These are phyloP conservation scores for Tychaedon coryphoeus DNA, from an alignment of 2,113 vertebrate genomes.

Conservation along the genomic window DNA sequence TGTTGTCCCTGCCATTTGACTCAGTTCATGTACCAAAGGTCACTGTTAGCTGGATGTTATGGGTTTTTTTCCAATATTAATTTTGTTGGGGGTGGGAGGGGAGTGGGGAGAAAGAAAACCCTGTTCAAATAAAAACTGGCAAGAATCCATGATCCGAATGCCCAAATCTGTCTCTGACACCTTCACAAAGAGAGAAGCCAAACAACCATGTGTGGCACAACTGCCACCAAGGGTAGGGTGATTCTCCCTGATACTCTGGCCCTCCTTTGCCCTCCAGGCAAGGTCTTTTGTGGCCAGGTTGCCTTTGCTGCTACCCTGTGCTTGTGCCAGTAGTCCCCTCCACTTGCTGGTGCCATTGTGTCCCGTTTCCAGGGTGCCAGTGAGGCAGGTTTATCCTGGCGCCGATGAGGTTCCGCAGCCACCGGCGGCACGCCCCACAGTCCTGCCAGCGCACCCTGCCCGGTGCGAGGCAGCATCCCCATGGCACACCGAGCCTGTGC, in stretches of 20 bases:
- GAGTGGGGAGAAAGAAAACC: background rate
- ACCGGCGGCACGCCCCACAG: rapidly evolving
- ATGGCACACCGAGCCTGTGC: rapidly evolving
- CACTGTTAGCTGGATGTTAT: background rate
- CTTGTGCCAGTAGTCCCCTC: background rate
- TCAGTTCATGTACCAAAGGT: background rate
- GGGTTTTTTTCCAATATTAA: background rate
- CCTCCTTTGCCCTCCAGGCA: background rate
- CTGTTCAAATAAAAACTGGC: background rate
- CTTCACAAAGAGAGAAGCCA: background rate
- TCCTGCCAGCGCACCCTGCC: background rate
- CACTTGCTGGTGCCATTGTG: background rate
- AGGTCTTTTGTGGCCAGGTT: background rate
- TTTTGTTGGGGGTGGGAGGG: too few relatives aligned
- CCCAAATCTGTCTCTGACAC: background rate
- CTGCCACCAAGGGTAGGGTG: background rate
- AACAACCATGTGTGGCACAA: background rate
- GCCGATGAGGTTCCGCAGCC: rapidly evolving
- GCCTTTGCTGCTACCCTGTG: background rate
- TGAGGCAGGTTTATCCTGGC: background rate
- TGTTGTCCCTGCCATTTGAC: background rate
- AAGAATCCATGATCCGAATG: background rate
- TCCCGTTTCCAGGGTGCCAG: background rate
- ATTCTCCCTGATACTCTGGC: background rate
- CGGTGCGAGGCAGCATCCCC: background rate